Evolutionary conservation across 2,113 vertebrate genomes (phyloP), one percentile per base, ranked within the genome.

Genomic region (Bubo bubo): DNA sequence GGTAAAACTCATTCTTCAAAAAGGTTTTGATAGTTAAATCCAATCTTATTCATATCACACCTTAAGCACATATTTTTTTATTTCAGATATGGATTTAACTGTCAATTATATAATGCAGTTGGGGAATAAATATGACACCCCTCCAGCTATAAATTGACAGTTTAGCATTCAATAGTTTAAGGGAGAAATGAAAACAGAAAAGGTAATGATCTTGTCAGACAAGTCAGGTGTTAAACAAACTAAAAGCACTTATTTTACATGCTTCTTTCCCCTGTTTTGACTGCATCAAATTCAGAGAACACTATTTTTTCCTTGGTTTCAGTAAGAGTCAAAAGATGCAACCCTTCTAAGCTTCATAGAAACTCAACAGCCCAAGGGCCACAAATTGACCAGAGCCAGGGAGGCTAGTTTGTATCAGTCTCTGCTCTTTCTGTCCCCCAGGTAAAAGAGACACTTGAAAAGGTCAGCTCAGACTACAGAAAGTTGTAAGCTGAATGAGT

Each of bases 41-140:
- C 8, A 56, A 24, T 70, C 27, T 71, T 66, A 83, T 35, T 73
- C n/a, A 37, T 72, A 50, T n/a, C 20, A 52, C 22, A 80, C 3
- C 72, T 76, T 67, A 45, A 88, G 43, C 4, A 70, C 6, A 79
- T 68, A 21, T 82, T 62, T 67, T 49, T 52, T 43, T 53, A 11
- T 72, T 77, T 75, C 37, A 79, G 50, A 87, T 79, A 50, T 75
- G 9, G 41, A 81, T 93, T 93, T 92, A 37, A 30, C 18, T 85
- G n/a, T 63, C 47, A 93, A 74, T 70, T 55, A 37, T 55, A 47
- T 19, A 41, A 67, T 63, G 47, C 9, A 53, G 18, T 43, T 55
- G 59, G 12, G n/a, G 32, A 85, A 93, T 63, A 88, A 84, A 92
- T 74, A 20, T 3, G 14, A 53, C 26, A 79, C 2, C 5, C 12